phyloP scores from a whole-genome alignment of 2,888 invertebrate species.

The Rhagium mordax region DNA sequence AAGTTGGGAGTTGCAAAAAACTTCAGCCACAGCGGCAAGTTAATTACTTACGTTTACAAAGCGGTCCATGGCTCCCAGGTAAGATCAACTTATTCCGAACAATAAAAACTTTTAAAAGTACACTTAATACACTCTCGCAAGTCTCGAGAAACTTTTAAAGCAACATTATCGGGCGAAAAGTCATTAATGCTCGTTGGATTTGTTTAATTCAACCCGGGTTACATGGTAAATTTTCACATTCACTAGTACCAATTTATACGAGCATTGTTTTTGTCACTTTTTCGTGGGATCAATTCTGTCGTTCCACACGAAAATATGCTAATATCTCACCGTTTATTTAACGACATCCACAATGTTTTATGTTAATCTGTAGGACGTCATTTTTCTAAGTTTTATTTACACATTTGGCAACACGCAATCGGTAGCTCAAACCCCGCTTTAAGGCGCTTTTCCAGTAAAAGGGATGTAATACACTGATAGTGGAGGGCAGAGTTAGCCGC shows the following conservation, averaged over 20 bases:
- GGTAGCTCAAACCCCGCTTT: not conserved
- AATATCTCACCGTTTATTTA: not conserved
- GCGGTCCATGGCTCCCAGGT: conserved; percentile 2
- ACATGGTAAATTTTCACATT: not conserved
- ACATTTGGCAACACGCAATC: not conserved
- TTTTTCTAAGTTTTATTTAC: not conserved
- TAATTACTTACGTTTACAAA: conserved; percentile 11
- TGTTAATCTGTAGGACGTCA: not conserved
- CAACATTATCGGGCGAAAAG: not conserved
- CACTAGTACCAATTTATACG: not conserved
- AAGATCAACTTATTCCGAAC: conserved; percentile 3
- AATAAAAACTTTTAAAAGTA: conserved; percentile 14
- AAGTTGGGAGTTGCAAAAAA: conserved; percentile 3
- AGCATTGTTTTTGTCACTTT: not conserved
- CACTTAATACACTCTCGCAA: conserved; percentile 12
- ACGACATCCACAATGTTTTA: not conserved
- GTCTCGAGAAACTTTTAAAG: not conserved
- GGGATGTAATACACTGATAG: conserved; percentile 43
- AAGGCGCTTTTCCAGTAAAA: conserved; percentile 33
- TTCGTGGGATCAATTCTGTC: not conserved
- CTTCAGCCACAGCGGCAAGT: not conserved
- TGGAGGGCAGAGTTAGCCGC: conserved; percentile 42
- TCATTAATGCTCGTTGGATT: not conserved
- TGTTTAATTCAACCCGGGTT: not conserved
- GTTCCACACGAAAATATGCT: not conserved